Base-by-base conservation (phyloP, 2,888 invertebrate species). In the Drosophila niveifrons region DNA sequence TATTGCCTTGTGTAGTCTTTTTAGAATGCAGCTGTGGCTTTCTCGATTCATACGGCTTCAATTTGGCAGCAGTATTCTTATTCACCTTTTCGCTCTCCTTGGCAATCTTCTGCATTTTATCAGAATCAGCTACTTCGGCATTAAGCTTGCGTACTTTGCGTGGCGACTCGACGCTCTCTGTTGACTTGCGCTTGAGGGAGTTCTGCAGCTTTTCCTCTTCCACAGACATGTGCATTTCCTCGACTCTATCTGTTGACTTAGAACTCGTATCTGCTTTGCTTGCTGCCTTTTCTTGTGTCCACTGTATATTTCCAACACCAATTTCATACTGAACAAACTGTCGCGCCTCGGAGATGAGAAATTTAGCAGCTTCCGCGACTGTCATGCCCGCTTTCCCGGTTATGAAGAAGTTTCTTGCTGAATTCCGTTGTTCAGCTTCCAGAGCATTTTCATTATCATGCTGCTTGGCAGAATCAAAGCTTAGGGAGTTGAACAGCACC, bases 401-500 rank as follows among this genome's bases (percentile, higher is more conserved):
- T 11, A 97, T 94, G 94, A 96, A 97, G 67, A 97, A 94, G 80
- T 94, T 95, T 89, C 95, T 94, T 51, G 95, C 94, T 91, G 95
- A 94, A 86, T 95, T 95, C 59, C 96, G 94, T 90, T 95, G 94
- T 51, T 94, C 93, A 8, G 94, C 93, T 84, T 95, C 96, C 75
- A 93, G 92, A 55, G 93, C 94, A 71, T 95, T 94, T 91, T 97
- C 97, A 66, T 95, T 94, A 48, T 96, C 95, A 81, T 94, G 93
- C 89, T 94, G 94, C 91, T 96, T 97, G 69, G 94, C 95, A 82
- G 96, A 97, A 93, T 97, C 96, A 92, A 98, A 98, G 34, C 98
- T 97, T 2, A 95, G 93, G 3, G 96, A 95, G 90, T 95, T 96
- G 68, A 95, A 94, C 9, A 99, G 93, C 50, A 97, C 94, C 82